Percentiles rank a stretch among this genome's conserved stretches.
Conservation (phyloP, 2,888 invertebrate species). For the Coelopa pilipes region DNA sequence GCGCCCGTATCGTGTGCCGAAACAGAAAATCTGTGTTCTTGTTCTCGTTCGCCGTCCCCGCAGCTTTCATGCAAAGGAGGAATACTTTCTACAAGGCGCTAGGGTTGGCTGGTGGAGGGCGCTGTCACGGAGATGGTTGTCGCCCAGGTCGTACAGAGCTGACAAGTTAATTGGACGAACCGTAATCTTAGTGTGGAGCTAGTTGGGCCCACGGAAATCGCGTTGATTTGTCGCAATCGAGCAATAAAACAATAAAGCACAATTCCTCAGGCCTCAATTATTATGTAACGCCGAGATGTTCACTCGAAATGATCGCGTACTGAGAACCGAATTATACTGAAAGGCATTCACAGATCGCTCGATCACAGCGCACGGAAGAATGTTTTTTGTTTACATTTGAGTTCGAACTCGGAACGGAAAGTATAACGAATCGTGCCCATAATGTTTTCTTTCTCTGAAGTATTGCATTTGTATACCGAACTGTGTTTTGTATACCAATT, state of each 20-base stretch:
- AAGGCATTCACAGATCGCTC: slow-evolving; percentile 18
- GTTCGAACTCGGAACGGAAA: slow-evolving; percentile 10
- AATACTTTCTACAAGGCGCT: no score
- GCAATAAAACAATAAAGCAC: background rate
- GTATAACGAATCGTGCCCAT: slow-evolving; percentile 44
- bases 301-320: slow-evolving; percentile 25
- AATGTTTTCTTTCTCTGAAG: slow-evolving; percentile 40
- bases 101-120: no score
- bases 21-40: no score
- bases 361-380: slow-evolving; percentile 38
- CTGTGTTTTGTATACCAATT: slow-evolving; percentile 34
- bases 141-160: no score
- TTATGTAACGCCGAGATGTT: background rate
- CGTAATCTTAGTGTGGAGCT: no score
- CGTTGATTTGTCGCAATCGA: background rate
- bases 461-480: slow-evolving; percentile 24
- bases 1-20: no score
- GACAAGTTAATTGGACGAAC: no score
- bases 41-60: no score
- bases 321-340: slow-evolving; percentile 39
- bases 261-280: no score
- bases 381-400: slow-evolving; percentile 60
- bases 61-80: no score
- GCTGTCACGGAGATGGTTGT: no score
- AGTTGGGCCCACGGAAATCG: background rate